Conservation (phyloP, 2,888 invertebrate species). For the Tenthredo amoena region DNA sequence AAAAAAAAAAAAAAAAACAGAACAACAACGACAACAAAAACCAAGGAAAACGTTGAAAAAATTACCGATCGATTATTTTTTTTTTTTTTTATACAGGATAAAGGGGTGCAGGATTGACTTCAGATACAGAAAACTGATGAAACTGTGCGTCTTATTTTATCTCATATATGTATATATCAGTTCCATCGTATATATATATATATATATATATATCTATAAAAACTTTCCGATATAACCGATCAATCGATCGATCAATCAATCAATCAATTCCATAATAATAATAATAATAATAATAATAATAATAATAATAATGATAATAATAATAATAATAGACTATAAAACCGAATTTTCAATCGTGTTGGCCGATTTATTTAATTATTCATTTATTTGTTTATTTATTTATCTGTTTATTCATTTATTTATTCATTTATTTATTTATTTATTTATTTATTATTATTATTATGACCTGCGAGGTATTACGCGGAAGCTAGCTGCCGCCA, state of each 20-base stretch:
- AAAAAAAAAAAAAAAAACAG: neutral
- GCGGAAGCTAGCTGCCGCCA: conserved; percentile 77
- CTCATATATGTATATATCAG: neutral
- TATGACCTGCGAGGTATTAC: conserved; percentile 66
- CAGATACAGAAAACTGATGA: neutral
- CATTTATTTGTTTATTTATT: neutral
- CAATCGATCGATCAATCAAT: neutral
- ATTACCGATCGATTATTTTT: too few relatives aligned
- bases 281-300: neutral
- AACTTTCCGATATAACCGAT: neutral
- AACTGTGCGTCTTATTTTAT: neutral
- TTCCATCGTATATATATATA: neutral
- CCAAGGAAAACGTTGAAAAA: neutral
- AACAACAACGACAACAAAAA: neutral
- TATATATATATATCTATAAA: neutral
- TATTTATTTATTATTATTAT: neutral
- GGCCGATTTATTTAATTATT: neutral
- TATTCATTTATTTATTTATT: neutral
- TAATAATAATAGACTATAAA: neutral
- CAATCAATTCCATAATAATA: neutral
- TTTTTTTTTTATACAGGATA: too few relatives aligned
- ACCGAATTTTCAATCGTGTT: neutral
- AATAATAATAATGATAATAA: neutral
- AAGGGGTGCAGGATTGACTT: too few relatives aligned
- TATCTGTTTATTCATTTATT: neutral